phyloP scores from a whole-genome alignment of 2,797 vertebrate genomes.

The Phyllotis vaccarum region DNA sequence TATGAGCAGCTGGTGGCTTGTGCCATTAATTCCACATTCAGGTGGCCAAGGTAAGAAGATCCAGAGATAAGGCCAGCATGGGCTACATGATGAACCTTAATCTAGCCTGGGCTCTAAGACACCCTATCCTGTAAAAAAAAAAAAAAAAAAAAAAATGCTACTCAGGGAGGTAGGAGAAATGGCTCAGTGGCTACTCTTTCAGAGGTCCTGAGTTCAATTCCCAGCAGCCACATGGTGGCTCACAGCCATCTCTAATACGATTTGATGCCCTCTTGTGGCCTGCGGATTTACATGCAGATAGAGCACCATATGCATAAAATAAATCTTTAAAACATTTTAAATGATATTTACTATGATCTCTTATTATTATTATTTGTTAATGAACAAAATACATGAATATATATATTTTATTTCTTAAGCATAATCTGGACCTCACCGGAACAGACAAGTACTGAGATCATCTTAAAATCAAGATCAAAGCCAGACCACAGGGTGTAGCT shows the following conservation, averaged over 20 bases:
- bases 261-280: background rate
- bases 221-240: background rate
- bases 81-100: background rate
- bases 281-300: background rate
- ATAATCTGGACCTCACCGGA: background rate
- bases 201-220: background rate
- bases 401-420: background rate
- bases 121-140: background rate
- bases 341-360: background rate
- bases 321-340: background rate
- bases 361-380: background rate
- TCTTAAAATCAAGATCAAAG: background rate
- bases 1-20: background rate
- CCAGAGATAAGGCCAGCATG: background rate
- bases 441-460: background rate
- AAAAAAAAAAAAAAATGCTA: background rate
- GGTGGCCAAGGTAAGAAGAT: background rate
- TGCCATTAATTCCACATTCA: background rate
- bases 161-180: background rate
- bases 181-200: background rate
- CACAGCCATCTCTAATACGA: background rate
- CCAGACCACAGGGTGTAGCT: background rate
- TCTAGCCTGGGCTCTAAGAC: background rate
- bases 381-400: background rate
- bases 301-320: background rate